Evolutionary conservation across 23 tunicate species (phyloP).

Genomic region (Aplidium turbinatum): DNA sequence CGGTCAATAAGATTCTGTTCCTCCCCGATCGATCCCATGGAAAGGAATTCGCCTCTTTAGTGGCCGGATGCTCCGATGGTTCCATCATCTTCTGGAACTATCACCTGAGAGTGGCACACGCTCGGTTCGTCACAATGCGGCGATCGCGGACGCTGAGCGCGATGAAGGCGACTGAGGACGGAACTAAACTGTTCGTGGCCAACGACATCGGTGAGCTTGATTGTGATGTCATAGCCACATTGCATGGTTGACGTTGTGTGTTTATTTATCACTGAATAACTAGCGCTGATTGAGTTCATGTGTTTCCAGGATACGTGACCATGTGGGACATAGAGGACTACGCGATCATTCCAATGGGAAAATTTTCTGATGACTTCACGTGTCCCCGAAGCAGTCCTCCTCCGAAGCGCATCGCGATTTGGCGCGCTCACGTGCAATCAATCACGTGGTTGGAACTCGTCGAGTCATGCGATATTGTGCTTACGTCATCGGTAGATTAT

Average conservation of each 20-base stretch:
- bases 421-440: slow-evolving; percentile 85
- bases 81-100: slow-evolving; percentile 69
- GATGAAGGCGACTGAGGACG: slow-evolving; percentile 40
- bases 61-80: slow-evolving; percentile 94
- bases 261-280: too few species aligned
- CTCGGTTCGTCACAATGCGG: slow-evolving; percentile 50
- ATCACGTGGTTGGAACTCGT: slow-evolving; percentile 62
- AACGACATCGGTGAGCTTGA: slow-evolving; percentile 65
- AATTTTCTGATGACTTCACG: slow-evolving; percentile 7
- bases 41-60: slow-evolving; percentile 44
- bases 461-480: slow-evolving; percentile 50
- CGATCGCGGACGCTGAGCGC: slow-evolving; percentile 37
- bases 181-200: slow-evolving; percentile 48
- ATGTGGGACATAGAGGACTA: slow-evolving; percentile 62
- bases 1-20: slow-evolving; percentile 63
- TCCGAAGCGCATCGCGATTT: slow-evolving; percentile 39
- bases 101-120: slow-evolving; percentile 43
- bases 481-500: slow-evolving; percentile 77
- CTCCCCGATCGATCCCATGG: slow-evolving; percentile 39
- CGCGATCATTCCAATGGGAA: slow-evolving; percentile 29
- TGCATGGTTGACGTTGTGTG: too few species aligned
- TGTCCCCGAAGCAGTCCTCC: slow-evolving; percentile 37
- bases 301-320: slow-evolving; percentile 50
- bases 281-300: too few species aligned
- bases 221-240: too few species aligned